phyloP scores from a whole-genome alignment of 2,888 invertebrate species.

The Eristalis tenax region DNA sequence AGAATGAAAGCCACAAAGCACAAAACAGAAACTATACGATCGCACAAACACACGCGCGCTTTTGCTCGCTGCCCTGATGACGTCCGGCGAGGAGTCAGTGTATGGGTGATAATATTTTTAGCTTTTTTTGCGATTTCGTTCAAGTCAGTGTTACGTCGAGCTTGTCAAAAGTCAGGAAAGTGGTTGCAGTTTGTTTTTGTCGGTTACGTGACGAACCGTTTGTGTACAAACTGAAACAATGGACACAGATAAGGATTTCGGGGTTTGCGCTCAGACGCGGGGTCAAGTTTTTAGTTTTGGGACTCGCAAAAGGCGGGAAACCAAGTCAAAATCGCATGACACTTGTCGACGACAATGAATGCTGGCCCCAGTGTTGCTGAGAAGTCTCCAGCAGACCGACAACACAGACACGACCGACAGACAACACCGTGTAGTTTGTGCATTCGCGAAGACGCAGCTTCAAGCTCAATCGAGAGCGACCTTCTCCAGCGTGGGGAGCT shows the following conservation, averaged over 20 bases:
- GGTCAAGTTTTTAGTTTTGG: conserved; percentile 8
- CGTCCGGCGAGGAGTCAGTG: not conserved
- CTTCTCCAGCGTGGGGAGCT: not conserved
- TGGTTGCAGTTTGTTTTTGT: not conserved
- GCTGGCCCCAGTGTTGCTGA: conserved; percentile 45
- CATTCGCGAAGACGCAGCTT: conserved; percentile 5
- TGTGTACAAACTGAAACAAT: too few species aligned
- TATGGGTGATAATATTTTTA: not conserved
- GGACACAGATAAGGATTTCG: not conserved
- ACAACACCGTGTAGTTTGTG: not conserved
- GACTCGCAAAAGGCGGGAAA: conserved; percentile 48
- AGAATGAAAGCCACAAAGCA: not conserved
- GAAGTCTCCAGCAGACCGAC: not conserved
- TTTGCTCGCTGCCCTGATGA: not conserved
- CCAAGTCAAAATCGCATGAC: conserved; percentile 31
- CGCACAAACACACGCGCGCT: not conserved
- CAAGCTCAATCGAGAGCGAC: not conserved
- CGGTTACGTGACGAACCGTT: too few species aligned
- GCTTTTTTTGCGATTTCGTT: not conserved
- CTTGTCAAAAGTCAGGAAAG: not conserved
- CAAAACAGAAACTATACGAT: not conserved
- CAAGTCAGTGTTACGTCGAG: conserved; percentile 6
- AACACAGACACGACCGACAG: not conserved
- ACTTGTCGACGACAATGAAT: conserved; percentile 24
- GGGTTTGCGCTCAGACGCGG: not conserved